These are phyloP conservation scores for Limulus polyphemus DNA, from an alignment of 2,888 invertebrate genomes.

Conservation along the genomic window DNA sequence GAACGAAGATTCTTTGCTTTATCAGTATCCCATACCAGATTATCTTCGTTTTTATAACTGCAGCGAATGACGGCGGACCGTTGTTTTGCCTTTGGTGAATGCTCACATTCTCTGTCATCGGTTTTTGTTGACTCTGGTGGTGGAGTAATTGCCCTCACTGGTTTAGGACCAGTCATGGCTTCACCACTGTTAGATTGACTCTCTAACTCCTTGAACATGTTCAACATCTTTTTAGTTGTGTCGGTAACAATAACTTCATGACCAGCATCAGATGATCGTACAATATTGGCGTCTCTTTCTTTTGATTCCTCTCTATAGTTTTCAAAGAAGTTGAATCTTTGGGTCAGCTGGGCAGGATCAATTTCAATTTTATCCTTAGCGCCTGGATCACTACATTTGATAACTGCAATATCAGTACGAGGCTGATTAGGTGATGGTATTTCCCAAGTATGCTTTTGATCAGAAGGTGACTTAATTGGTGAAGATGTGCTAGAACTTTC, in stretches of 20 bases:
- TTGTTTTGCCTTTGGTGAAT: conserved; percentile 35
- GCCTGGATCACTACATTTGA: conserved; percentile 25
- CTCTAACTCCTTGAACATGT: conserved; percentile 79
- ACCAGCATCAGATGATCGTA: conserved; percentile 47
- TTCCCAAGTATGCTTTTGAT: too few species aligned
- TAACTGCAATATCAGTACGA: conserved; percentile 19
- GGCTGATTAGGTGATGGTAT: conserved; percentile 5
- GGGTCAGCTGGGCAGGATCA: conserved; percentile 66
- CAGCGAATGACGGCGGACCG: conserved; percentile 26
- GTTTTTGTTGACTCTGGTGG: conserved; percentile 58
- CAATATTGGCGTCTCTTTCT: conserved; percentile 55
- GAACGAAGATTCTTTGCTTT: conserved; percentile 64
- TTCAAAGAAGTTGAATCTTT: conserved; percentile 53
- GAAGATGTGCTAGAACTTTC: conserved; percentile 5
- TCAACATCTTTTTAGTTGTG: conserved; percentile 74
- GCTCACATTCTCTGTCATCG: conserved; percentile 38
- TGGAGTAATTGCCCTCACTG: conserved; percentile 76
- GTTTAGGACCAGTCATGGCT: conserved; percentile 48
- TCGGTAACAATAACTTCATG: conserved; percentile 48
- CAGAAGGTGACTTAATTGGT: conserved; percentile 17
- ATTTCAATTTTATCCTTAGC: conserved; percentile 56
- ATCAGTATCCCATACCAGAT: conserved; percentile 60
- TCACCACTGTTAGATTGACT: conserved; percentile 42
- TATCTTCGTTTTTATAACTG: conserved; percentile 47
- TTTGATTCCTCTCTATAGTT: conserved; percentile 23